Evolutionary conservation across 2,113 vertebrate species (phyloP).

Genomic region (Sturnus vulgaris): DNA sequence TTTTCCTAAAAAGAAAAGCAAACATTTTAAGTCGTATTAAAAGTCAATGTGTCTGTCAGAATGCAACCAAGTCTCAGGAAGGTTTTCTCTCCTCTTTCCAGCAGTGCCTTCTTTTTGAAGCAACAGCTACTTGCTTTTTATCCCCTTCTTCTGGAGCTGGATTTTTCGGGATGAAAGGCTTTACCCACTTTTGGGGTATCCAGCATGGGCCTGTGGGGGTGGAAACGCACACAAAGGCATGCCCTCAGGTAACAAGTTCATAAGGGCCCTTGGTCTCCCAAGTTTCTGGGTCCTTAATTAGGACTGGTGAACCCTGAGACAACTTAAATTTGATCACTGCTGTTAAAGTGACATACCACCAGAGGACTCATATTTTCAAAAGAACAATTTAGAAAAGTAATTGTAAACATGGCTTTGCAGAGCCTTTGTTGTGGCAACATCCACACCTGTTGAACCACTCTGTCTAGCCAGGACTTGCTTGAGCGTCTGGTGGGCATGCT

Average conservation of each 20-base stretch:
- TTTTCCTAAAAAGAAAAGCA: background rate
- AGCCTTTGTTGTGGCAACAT: background rate
- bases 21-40: background rate
- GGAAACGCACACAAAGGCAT: fast-evolving
- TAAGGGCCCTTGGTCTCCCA: background rate
- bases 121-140: background rate
- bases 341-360: background rate
- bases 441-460: background rate
- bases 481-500: background rate
- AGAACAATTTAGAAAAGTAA: background rate
- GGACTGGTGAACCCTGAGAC: background rate
- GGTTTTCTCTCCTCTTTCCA: background rate
- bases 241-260: background rate
- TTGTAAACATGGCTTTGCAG: background rate
- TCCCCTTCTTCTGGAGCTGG: background rate
- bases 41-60: fast-evolving
- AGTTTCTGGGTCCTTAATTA: background rate
- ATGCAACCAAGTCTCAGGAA: background rate
- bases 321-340: background rate
- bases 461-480: background rate
- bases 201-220: background rate
- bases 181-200: background rate
- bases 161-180: background rate
- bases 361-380: background rate
- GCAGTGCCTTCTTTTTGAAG: background rate